Base-by-base conservation (phyloP, 37 sponge, comb jelly and placozoan species). In the Geodia barretti region DNA sequence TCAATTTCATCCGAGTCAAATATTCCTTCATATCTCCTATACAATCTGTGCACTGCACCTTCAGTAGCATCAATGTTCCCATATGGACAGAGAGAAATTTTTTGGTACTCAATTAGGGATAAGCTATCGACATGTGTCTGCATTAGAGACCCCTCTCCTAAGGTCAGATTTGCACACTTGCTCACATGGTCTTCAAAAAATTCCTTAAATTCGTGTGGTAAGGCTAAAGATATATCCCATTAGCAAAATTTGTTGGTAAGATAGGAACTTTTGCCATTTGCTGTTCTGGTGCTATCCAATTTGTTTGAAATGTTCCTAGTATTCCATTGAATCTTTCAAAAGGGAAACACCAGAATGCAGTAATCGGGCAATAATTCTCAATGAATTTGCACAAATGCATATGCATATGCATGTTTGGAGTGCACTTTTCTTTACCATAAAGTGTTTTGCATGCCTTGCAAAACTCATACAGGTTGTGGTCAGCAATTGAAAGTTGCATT, bases 301-400 rank as follows among this genome's bases (percentile, higher is more conserved):
- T 42, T 23, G 25, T 77, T 11, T 64, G 68, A 9, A 78, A 36
- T 3, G 41, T 64, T 39, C 62, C 68, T 39, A 78, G 73, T 42
- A n/a, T 61, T 34, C 89, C 84, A 78, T 88, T 78, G 68, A 71
- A 88, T 29, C 84, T 40, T 41, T 88, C 89, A 78, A 83, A 88
- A 23, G 79, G 26, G 62, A 88, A 83, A 21, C 71, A 83, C 79
- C 89, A 88, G 72, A 78, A 73, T 43, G 59, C 41, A 77, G 62
- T 38, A 23, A 72, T 39, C 20, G 84, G 89, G 24, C 89, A 79
- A 72, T 60, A 88, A 39, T 88, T 72, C 25, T 42, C 1, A 28
- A 88, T 1, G 63, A 42, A 60, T 0, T 88, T 74, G 8, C 37
- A 63, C 1, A 88, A 25, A 77, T 88, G 89, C 30, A 39, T 73